Percentiles rank a stretch among this genome's conserved stretches.
Conservation (phyloP, 2,888 invertebrate genomes). For the Tachystola acroxantha region DNA sequence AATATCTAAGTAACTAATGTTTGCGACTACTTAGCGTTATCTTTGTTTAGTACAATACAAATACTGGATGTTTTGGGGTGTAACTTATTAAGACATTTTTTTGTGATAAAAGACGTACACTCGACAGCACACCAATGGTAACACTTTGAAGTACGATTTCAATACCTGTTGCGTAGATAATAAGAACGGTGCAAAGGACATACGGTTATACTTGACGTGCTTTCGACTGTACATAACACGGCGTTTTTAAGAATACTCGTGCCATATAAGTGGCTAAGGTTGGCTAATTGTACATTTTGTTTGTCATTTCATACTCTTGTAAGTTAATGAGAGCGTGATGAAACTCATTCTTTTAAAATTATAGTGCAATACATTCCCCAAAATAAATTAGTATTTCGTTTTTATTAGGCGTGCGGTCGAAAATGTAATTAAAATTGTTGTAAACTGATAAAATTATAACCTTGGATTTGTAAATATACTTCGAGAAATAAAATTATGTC, state of each 20-base stretch:
- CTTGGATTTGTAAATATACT: constrained; percentile 25
- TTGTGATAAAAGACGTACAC: constrained; percentile 22
- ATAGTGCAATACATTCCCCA: constrained; percentile 59
- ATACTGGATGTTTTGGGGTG: constrained; percentile 45
- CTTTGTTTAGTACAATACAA: constrained; percentile 37
- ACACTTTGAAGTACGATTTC: background rate
- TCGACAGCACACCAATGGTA: too few relatives aligned
- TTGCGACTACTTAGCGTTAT: constrained; percentile 32
- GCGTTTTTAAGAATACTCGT: constrained; percentile 29
- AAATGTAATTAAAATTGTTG: constrained; percentile 3
- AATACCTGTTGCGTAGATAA: too few relatives aligned
- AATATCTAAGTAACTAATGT: constrained; percentile 32
- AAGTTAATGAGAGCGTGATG: too few relatives aligned
- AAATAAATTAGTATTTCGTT: constrained; percentile 34
- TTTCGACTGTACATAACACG: too few relatives aligned
- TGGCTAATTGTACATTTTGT: constrained; percentile 1
- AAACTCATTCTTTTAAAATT: constrained; percentile 13
- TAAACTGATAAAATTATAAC: constrained; percentile 6
- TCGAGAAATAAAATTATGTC: constrained; percentile 21
- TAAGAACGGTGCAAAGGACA: too few relatives aligned
- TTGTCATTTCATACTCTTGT: too few relatives aligned
- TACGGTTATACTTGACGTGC: too few relatives aligned
- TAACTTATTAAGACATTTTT: constrained; percentile 33
- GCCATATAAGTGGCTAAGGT: constrained; percentile 32
- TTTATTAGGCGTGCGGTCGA: background rate